phyloP scores from a whole-genome alignment of 2,113 vertebrate species.

The Bombycilla garrulus region DNA sequence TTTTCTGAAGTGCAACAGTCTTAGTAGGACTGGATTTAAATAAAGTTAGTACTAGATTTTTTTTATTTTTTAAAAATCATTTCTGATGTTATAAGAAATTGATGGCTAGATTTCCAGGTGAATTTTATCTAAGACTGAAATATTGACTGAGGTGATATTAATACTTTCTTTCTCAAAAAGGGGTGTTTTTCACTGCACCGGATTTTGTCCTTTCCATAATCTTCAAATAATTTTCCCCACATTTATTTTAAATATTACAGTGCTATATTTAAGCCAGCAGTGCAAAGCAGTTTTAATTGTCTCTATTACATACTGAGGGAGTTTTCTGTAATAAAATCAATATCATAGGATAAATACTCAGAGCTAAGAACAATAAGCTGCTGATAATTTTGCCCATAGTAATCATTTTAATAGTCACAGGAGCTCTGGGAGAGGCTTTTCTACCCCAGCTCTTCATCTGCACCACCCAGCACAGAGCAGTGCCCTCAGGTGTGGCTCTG shows the following conservation, averaged over 20 bases:
- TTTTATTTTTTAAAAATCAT: background rate
- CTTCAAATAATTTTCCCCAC: background rate
- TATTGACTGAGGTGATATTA: conserved; percentile 16
- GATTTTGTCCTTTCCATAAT: background rate
- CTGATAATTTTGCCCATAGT: background rate
- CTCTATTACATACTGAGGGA: background rate
- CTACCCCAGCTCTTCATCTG: background rate
- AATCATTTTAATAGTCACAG: fast-evolving
- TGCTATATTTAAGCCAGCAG: background rate
- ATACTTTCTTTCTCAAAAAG: background rate
- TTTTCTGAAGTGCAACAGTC: background rate
- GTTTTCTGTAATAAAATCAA: conserved; percentile 18
- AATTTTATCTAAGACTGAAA: conserved; percentile 52
- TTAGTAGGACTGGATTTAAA: conserved; percentile 44
- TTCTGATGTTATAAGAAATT: conserved; percentile 38
- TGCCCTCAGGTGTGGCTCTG: background rate
- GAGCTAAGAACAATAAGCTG: background rate
- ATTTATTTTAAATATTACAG: background rate
- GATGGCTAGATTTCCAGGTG: conserved; percentile 54
- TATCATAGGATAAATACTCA: conserved; percentile 5
- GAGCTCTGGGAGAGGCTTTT: background rate
- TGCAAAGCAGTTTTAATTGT: background rate
- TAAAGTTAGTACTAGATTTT: background rate
- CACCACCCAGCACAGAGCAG: background rate
- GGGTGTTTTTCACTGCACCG: background rate